Evolutionary conservation across 2,797 vertebrate genomes (phyloP).

Genomic region (Champsocephalus esox): DNA sequence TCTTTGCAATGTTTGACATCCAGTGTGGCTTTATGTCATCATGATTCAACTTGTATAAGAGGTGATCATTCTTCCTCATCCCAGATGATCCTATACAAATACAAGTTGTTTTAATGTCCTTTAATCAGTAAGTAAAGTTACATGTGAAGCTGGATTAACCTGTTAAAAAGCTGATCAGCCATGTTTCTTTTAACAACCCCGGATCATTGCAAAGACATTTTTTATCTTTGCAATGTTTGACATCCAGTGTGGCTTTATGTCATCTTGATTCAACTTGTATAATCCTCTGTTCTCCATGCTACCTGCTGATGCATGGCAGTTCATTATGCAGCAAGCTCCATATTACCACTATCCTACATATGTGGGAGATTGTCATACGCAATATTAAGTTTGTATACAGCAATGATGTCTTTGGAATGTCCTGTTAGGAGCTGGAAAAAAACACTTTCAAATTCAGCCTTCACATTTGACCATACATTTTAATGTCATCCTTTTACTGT

Average conservation of each 20-base stretch:
- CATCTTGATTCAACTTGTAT: constrained; percentile 38
- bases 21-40: constrained; percentile 25
- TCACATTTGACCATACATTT: constrained; percentile 2
- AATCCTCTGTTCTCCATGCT: constrained; percentile 40
- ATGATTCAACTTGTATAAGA: constrained; percentile 37
- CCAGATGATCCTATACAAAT: neutral
- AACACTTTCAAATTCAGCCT: neutral
- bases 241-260: constrained; percentile 22
- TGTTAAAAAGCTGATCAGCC: constrained; percentile 27
- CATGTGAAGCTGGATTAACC: constrained; percentile 24
- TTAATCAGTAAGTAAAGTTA: neutral
- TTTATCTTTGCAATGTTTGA: constrained; percentile 17
- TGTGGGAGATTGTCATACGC: neutral
- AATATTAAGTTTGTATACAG: constrained; percentile 9
- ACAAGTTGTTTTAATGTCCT: neutral
- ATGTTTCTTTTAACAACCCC: constrained; percentile 16
- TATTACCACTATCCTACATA: neutral
- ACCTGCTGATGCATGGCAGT: constrained; percentile 39
- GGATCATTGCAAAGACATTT: constrained; percentile 13
- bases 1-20: constrained; percentile 25
- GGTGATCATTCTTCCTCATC: neutral
- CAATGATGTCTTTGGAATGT: neutral
- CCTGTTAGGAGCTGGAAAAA: neutral
- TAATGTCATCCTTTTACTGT: neutral
- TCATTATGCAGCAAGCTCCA: constrained; percentile 16